phyloP scores from a whole-genome alignment of 2,797 vertebrate species.

The Eulemur coronatus region DNA sequence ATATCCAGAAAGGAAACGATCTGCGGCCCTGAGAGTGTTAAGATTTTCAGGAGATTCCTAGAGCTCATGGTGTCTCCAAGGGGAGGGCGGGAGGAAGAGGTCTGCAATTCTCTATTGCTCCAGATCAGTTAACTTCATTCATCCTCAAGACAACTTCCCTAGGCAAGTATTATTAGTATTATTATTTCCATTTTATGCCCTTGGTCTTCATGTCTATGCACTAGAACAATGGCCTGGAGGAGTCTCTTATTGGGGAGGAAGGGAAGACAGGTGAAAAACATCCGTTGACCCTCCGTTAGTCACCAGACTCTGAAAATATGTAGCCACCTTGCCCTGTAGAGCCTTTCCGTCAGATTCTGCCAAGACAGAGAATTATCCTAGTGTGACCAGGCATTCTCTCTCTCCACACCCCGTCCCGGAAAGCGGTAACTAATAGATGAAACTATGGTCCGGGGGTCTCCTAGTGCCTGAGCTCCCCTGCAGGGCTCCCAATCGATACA shows the following conservation, averaged over 20 bases:
- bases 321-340: neutral
- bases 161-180: neutral
- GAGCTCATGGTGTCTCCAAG: neutral
- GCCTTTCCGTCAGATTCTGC: neutral
- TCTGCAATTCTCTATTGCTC: neutral
- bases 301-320: neutral
- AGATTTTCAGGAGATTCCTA: neutral
- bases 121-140: neutral
- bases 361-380: neutral
- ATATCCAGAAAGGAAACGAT: neutral
- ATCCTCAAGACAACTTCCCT: neutral
- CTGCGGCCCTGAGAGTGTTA: neutral
- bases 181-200: neutral
- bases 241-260: neutral
- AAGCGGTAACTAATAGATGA: neutral
- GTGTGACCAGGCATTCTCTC: neutral
- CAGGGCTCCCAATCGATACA: constrained; percentile 37
- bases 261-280: neutral
- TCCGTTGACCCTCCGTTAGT: neutral
- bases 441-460: neutral
- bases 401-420: neutral
- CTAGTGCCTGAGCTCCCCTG: constrained; percentile 8
- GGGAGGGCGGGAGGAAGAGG: neutral
- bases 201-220: neutral
- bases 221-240: neutral